A percentile compares a stretch with the other conserved stretches of the same genome.
Evolutionary conservation across 1,140 invertebrate genomes (phyloP).

Genomic region (Idris sp.): DNA sequence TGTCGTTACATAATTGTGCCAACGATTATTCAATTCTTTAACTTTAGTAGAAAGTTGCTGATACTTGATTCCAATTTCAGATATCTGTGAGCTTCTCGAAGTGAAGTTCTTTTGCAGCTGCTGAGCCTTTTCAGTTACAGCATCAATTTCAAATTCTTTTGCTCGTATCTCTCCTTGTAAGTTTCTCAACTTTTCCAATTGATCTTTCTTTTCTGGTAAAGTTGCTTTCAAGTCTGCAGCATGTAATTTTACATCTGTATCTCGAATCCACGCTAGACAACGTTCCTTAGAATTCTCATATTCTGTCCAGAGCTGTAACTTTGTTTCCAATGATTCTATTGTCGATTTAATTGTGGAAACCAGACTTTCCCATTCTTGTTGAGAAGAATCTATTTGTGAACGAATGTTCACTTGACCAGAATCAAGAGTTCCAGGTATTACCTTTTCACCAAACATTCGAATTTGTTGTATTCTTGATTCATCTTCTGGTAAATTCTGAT

Average conservation of each 20-base stretch:
- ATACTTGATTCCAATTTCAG: constrained; percentile 93
- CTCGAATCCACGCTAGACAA: constrained; percentile 91
- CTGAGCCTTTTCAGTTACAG: constrained; percentile 93
- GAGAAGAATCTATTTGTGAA: constrained; percentile 90
- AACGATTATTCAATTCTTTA: constrained; percentile 92
- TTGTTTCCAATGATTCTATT: constrained; percentile 87
- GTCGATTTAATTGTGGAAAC: constrained; percentile 86
- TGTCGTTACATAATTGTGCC: constrained; percentile 93
- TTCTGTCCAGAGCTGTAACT: constrained; percentile 93
- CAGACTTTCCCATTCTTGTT: constrained; percentile 93
- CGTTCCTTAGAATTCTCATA: constrained; percentile 93
- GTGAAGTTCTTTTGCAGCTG: constrained; percentile 85
- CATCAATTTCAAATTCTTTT: constrained; percentile 95
- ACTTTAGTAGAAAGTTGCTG: constrained; percentile 93
- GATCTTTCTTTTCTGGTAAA: constrained; percentile 89
- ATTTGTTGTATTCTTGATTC: constrained; percentile 90
- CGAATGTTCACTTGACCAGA: constrained; percentile 91
- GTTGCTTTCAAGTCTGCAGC: constrained; percentile 92
- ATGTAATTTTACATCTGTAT: constrained; percentile 92
- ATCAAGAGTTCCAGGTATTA: constrained; percentile 91
- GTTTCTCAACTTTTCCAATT: constrained; percentile 87
- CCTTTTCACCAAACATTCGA: constrained; percentile 89
- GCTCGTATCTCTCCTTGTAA: constrained; percentile 93
- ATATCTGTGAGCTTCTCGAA: constrained; percentile 86
- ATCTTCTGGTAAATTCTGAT: constrained; percentile 89